Evolutionary conservation across 2,888 invertebrate species (phyloP).

Genomic region (Cephus pygmeus): DNA sequence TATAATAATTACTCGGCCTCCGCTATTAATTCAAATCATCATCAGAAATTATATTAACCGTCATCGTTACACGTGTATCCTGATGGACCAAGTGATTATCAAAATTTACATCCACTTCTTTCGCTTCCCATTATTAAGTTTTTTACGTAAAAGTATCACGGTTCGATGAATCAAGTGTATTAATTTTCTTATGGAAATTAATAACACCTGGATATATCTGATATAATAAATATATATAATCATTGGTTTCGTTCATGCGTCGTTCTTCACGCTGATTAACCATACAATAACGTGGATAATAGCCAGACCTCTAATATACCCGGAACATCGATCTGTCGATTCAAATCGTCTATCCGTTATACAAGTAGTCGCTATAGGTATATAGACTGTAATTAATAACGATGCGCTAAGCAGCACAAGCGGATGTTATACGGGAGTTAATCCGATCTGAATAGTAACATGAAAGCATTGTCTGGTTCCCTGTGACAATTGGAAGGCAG

Average conservation of each 20-base stretch:
- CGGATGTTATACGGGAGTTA: constrained; percentile 30
- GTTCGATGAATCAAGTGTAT: neutral
- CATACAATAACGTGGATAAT: neutral
- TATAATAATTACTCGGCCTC: neutral
- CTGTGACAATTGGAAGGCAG: neutral
- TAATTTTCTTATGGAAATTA: neutral
- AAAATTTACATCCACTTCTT: neutral
- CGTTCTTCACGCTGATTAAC: neutral
- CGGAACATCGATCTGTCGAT: neutral
- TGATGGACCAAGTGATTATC: neutral
- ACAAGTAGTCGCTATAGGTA: neutral
- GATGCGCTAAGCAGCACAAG: constrained; percentile 58
- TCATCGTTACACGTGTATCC: neutral
- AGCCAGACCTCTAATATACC: neutral
- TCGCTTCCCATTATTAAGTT: neutral
- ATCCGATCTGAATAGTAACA: neutral
- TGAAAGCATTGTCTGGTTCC: neutral
- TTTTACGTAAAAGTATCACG: neutral
- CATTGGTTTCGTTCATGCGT: neutral
- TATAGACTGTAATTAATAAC: constrained; percentile 53
- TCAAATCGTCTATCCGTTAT: neutral
- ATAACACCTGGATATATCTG: neutral
- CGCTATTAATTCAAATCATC: neutral
- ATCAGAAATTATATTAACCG: neutral
- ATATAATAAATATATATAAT: neutral